phyloP scores from a whole-genome alignment of 2,113 vertebrate species.

The Rallus limicola region DNA sequence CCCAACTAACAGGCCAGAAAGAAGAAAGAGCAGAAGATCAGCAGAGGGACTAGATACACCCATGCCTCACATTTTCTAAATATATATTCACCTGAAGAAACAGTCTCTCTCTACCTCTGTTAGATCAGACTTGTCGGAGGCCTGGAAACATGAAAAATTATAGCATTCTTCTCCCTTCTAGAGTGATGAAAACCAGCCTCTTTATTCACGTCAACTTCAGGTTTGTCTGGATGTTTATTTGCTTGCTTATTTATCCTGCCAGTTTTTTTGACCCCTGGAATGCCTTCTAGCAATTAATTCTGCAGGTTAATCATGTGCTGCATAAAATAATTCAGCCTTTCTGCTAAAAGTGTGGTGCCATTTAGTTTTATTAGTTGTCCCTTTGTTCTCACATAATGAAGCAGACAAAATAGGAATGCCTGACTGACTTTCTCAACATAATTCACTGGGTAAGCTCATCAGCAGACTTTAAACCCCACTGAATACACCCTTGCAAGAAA shows the following conservation, averaged over 20 bases:
- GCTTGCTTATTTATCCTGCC: background rate
- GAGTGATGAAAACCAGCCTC: background rate
- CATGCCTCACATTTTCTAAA: background rate
- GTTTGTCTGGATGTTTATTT: background rate
- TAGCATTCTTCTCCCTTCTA: background rate
- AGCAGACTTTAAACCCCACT: background rate
- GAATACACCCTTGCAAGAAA: background rate
- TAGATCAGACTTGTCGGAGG: background rate
- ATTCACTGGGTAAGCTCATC: background rate
- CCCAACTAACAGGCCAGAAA: background rate
- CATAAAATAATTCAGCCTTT: slow-evolving; percentile 34
- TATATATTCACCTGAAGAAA: background rate
- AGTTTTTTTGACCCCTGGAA: background rate
- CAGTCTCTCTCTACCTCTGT: background rate
- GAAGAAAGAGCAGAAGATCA: background rate
- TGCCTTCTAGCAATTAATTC: slow-evolving; percentile 36
- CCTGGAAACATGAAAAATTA: background rate
- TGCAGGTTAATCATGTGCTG: slow-evolving; percentile 21
- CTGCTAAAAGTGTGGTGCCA: background rate
- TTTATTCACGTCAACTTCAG: background rate
- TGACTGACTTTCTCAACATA: slow-evolving; percentile 12
- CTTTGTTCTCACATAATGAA: slow-evolving; percentile 25
- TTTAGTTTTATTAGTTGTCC: slow-evolving; percentile 37
- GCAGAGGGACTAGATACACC: background rate
- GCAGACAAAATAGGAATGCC: background rate